Base-by-base conservation (phyloP, 2,113 vertebrate species). In the Prietella phreatophila region DNA sequence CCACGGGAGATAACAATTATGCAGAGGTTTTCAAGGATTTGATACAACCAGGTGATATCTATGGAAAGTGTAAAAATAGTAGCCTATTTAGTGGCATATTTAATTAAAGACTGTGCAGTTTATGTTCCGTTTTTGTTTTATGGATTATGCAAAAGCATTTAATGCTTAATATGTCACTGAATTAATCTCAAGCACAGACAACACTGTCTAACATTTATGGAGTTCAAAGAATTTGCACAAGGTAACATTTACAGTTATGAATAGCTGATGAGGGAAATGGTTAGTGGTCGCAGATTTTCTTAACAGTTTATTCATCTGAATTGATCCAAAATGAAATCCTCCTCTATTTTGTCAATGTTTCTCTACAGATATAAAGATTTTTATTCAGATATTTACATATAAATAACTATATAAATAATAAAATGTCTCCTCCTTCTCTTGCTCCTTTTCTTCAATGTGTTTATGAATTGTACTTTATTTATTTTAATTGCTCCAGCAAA, bases 1-100 rank as follows among this genome's bases (percentile, higher is more conserved):
- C 90, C 63, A 80, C 2, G 69, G 90, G 86, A 89, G 82, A 39
- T 25, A 56, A 89, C 42, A 89, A 92, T 93, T 93, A 91, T 87
- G 58, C 65, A 60, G 91, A 85, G 91, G 33, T 80, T 63, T 5
- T 56, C 71, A 67, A 53, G 55, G 60, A 58, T 82, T 17, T 58
- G n/a, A 73, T 67, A 42, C 19, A 25, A 65, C 27, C 78, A 85
- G 19, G 30, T 63, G 75, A 89, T 73, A 13, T 47, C 27, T 86
- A 78, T 47, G 30, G 58, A 80, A 83, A 60, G 89, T 85, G 89
- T 83, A 84, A 83, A 86, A 86, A 78, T 33, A 86, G 76, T 30
- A n/a, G n/a, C 76, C 50, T 19, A 80, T 55, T 61, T 67, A 25
- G 2, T 17, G 6, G 7, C 53, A 53, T 69, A 47, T 75, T 36